Evolutionary conservation across 53 echinoderm and acorn worm genomes (phyloP), one percentile per base, ranked within the genome.

Genomic region (Paelopatides confundens): DNA sequence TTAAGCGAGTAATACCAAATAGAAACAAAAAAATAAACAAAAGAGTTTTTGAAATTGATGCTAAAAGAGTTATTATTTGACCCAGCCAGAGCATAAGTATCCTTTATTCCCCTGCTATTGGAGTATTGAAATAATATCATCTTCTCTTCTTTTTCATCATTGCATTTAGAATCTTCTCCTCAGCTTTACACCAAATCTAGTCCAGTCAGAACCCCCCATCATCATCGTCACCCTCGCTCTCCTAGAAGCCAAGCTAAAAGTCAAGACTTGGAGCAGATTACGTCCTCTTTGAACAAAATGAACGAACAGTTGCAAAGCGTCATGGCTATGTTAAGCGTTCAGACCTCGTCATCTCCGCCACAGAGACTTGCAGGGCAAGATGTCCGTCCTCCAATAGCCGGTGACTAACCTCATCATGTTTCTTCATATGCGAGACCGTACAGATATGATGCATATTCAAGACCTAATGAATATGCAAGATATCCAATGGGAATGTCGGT

Each of bases 291-390:
- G 62, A 92, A 90, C 49, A 82, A 85, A 39, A 92, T 97, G 69
- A 97, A 97, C 81, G 69, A 93, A 65, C 97, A 97, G 84, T 43
- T 97, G 28, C 76, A 88, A 34, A 88, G 90, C 46, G 97, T 97
- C 52, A 92, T 97, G 95, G 74, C 86, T 2, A 31, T 97, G 51
- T 83, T 97, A 40, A 90, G 94, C 9, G 65, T 76, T n/a, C 85
- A 81, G 23, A 89, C 43, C 4, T 58, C 58, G 4, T 58, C 58
- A 6, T 58, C 58, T 23, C 18, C 6, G 0, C 7, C 24, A 58
- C 58, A 58, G 18, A 58, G 58, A 58, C n/a, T 21, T 23, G 6
- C 21, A 2, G 58, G 58, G 21, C 58, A 58, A 18, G 58, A 58
- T 4, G 24, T 23, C 58, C 58, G 21, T 21, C 15, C 58, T 0